Percentiles rank a stretch among this genome's conserved stretches.
Conservation (phyloP, 1,140 invertebrate genomes). For the Hylaeus anthracinus region DNA sequence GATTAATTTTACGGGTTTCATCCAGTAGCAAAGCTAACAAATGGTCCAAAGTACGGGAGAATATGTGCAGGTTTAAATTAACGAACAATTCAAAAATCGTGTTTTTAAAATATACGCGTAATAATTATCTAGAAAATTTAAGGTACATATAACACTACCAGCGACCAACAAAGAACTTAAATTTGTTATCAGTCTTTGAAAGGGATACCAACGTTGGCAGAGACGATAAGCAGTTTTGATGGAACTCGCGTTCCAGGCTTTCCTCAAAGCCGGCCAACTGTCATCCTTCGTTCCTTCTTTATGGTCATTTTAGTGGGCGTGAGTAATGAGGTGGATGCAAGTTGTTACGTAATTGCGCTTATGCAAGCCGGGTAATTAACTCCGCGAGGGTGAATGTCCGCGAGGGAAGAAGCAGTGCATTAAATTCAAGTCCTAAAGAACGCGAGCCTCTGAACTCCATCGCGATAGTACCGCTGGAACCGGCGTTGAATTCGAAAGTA, state of each 20-base stretch:
- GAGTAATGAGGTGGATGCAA: conserved; percentile 56
- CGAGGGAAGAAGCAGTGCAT: conserved; percentile 5
- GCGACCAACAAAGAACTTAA: background rate
- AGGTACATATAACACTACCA: too few species aligned
- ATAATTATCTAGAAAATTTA: too few species aligned
- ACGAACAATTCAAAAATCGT: too few species aligned
- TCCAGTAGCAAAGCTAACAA: too few species aligned
- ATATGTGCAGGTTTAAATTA: too few species aligned
- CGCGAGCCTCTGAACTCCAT: background rate
- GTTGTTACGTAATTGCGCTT: conserved; percentile 57
- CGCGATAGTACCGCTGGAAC: conserved; percentile 17
- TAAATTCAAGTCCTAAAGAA: conserved; percentile 46
- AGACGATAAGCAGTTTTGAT: too few species aligned
- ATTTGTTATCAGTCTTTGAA: background rate
- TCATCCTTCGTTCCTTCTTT: background rate
- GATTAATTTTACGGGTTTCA: too few species aligned
- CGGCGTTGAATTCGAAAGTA: conserved; percentile 19
- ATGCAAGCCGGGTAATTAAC: conserved; percentile 54
- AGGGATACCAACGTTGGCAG: background rate
- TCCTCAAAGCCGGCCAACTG: background rate
- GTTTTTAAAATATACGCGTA: too few species aligned
- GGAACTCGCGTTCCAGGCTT: background rate
- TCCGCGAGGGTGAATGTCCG: conserved; percentile 19
- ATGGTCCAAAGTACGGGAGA: too few species aligned
- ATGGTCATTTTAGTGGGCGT: conserved; percentile 25